Evolutionary conservation across 2,113 vertebrate species (phyloP), one percentile per base, ranked within the genome.

Genomic region (Sebastes fasciatus): DNA sequence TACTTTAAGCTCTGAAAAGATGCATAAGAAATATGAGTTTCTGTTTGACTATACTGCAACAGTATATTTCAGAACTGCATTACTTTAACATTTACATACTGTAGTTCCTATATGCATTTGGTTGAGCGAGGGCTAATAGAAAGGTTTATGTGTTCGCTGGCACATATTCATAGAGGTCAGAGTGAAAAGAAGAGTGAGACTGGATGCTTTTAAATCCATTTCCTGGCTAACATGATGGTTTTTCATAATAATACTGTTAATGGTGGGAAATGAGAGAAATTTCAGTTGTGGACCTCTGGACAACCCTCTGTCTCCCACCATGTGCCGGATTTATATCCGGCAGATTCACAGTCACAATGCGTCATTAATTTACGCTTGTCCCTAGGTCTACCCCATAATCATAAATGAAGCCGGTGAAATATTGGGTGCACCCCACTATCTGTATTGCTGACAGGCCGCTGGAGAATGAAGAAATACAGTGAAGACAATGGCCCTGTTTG

Each of bases 301-400:
- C 80, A 89, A 84, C 82, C 89, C 78, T 77, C 67, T 80, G 77
- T 90, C 74, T 91, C 80, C 62, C 64, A 82, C 82, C 80, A 68
- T 80, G 88, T 88, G 86, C 60, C 85, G 84, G 88, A 94, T 93
- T 93, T 92, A 94, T 94, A 86, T 77, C 74, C 84, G 91, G 88
- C 90, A 93, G 92, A 90, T 89, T 94, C 92, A 89, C 83, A 91
- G 84, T 91, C 92, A 91, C 88, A 92, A 91, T 88, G 91, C 72
- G 68, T 85, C 90, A 91, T 94, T 94, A 92, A 94, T 94, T 94
- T 91, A 86, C 66, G 88, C 84, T 85, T 87, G 89, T 93, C 90
- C 91, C 86, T 75, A 69, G 86, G 89, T 89, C 89, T 84, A 81
- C 42, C 76, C 82, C 88, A 91, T 91, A 83, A 93, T 92, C 91